phyloP scores from a whole-genome alignment of 1,140 invertebrate species.

The Musca domestica region DNA sequence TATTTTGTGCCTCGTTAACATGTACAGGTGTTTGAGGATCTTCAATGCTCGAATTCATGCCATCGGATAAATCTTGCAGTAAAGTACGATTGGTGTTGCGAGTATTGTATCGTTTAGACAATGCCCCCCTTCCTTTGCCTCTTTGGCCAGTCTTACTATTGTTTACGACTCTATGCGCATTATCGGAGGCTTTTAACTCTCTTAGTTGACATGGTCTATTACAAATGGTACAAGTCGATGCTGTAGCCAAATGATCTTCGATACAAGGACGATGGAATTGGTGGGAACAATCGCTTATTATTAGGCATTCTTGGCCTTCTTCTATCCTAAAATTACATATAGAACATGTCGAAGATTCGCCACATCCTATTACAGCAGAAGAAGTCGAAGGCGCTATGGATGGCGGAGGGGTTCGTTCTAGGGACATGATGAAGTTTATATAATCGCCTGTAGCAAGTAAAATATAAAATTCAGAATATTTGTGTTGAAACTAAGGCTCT shows the following conservation, averaged over 20 bases:
- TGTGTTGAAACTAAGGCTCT: no score
- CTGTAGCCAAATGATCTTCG: background rate
- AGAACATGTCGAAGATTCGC: background rate
- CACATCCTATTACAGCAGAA: no score
- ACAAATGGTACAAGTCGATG: background rate
- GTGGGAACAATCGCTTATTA: background rate
- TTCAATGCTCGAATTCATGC: background rate
- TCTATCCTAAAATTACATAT: background rate
- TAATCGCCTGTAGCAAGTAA: no score
- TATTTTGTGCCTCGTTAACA: background rate
- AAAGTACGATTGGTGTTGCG: background rate
- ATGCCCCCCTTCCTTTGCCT: background rate
- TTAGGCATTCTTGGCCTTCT: background rate
- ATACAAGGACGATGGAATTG: slow-evolving; percentile 4
- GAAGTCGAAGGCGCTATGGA: no score
- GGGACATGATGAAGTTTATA: no score
- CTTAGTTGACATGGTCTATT: background rate
- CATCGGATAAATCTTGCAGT: background rate
- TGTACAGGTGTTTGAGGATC: background rate
- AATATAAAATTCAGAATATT: no score
- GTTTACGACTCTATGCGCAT: no score
- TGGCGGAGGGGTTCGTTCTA: no score
- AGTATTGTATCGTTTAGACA: background rate
- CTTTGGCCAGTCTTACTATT: background rate
- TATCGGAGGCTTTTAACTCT: background rate